phyloP scores from a whole-genome alignment of 2,113 vertebrate genomes.

The Austrofundulus limnaeus region DNA sequence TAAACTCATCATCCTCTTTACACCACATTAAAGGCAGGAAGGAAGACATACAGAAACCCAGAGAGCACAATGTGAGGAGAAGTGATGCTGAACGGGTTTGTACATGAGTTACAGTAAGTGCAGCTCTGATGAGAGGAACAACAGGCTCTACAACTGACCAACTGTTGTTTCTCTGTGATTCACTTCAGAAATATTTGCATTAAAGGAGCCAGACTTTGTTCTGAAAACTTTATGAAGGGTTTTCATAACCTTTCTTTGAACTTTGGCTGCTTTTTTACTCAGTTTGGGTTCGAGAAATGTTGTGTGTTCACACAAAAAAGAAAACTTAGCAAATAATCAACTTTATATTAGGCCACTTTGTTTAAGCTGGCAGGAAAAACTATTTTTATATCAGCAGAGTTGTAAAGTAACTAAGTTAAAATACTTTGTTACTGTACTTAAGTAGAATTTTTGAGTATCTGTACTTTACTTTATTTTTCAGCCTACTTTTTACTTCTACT shows the following conservation, averaged over 20 bases:
- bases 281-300: not conserved
- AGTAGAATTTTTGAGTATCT: too few relatives aligned
- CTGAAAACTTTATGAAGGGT: not conserved
- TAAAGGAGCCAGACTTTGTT: not conserved
- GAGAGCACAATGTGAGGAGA: slow-evolving; percentile 43
- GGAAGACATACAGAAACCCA: slow-evolving; percentile 58
- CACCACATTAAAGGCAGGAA: slow-evolving; percentile 65
- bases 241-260: not conserved
- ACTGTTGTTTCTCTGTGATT: not conserved
- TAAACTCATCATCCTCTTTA: slow-evolving; percentile 88
- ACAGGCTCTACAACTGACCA: slow-evolving; percentile 8
- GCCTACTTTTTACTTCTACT: too few relatives aligned
- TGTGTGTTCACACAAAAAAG: not conserved
- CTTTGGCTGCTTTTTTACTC: not conserved
- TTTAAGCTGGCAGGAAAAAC: too few relatives aligned
- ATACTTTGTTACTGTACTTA: too few relatives aligned
- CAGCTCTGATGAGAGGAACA: slow-evolving; percentile 7
- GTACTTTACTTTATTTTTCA: too few relatives aligned
- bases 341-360: not conserved
- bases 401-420: too few relatives aligned
- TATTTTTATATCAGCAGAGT: too few relatives aligned
- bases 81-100: slow-evolving; percentile 12
- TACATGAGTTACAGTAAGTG: slow-evolving; percentile 10
- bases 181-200: not conserved
- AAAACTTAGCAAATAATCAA: not conserved